phyloP scores from a whole-genome alignment of 2,888 invertebrate species.

The Ophioninae sp. region DNA sequence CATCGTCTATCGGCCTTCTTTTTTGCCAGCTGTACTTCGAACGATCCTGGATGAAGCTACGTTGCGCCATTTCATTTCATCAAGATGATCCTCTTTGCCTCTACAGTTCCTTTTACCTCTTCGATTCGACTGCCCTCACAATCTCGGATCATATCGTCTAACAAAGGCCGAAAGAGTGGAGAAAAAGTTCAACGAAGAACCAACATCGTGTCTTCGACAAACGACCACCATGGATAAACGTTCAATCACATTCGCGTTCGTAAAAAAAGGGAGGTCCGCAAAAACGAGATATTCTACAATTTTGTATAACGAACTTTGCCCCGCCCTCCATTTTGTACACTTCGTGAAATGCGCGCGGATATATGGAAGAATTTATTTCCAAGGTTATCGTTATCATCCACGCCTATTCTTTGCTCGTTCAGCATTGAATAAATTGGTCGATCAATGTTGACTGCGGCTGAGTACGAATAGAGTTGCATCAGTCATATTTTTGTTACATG shows the following conservation, averaged over 20 bases:
- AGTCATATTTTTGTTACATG: conserved; percentile 20
- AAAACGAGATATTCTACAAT: conserved; percentile 46
- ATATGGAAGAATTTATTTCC: conserved; percentile 4
- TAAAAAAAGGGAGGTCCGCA: conserved; percentile 7
- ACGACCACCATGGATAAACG: conserved; percentile 36
- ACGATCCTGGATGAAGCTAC: not conserved
- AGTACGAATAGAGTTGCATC: conserved; percentile 19
- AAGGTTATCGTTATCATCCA: conserved; percentile 32
- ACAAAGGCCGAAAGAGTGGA: conserved; percentile 41
- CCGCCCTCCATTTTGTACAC: not conserved
- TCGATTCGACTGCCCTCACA: conserved; percentile 37
- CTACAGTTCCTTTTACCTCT: conserved; percentile 22
- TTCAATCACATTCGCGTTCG: conserved; percentile 21
- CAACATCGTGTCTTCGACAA: conserved; percentile 57
- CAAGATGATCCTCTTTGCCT: conserved; percentile 51
- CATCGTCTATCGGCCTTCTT: conserved; percentile 26
- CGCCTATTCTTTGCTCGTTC: conserved; percentile 35
- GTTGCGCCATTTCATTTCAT: conserved; percentile 52
- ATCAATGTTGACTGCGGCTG: conserved; percentile 9
- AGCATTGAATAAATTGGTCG: conserved; percentile 35
- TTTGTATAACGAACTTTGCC: conserved; percentile 12
- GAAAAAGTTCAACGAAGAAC: conserved; percentile 23
- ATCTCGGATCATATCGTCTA: conserved; percentile 37
- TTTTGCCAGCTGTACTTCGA: conserved; percentile 24
- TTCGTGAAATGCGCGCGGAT: not conserved